phyloP scores from a whole-genome alignment of 2,797 vertebrate genomes.

The Steatocranus sp. region DNA sequence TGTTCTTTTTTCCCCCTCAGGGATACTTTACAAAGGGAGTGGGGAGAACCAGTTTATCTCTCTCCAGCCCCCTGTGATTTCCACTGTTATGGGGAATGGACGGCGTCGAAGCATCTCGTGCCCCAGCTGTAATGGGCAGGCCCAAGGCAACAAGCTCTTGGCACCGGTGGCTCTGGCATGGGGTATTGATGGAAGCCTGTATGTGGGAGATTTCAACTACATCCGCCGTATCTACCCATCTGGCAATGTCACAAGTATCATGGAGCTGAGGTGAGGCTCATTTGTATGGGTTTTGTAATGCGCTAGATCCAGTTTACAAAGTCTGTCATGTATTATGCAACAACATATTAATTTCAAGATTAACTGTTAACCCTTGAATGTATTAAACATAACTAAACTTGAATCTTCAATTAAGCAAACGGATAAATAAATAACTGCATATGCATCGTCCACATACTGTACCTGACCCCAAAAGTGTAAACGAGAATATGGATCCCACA shows the following conservation, averaged over 20 bases:
- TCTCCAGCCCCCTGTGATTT: constrained; percentile 91
- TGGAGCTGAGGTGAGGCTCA: constrained; percentile 88
- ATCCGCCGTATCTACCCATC: constrained; percentile 93
- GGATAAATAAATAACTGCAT: not conserved
- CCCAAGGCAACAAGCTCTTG: constrained; percentile 94
- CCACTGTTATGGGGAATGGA: constrained; percentile 97
- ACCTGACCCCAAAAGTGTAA: not conserved
- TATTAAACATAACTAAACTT: not conserved
- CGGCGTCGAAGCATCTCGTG: constrained; percentile 97
- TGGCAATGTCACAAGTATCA: constrained; percentile 95
- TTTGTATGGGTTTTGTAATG: not conserved
- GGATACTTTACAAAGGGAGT: constrained; percentile 96
- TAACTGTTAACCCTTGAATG: not conserved
- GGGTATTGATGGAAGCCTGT: constrained; percentile 93
- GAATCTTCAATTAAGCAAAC: not conserved
- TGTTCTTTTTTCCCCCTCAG: constrained; percentile 53
- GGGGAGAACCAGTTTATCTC: constrained; percentile 98
- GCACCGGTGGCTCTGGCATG: constrained; percentile 94
- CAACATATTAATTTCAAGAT: not conserved
- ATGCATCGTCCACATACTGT: not conserved
- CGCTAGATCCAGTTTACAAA: not conserved
- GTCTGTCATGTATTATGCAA: not conserved
- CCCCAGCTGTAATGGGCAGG: constrained; percentile 96
- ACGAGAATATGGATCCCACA: not conserved
- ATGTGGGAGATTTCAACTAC: constrained; percentile 98